Conservation (phyloP, 2,797 vertebrate genomes). For the Anguilla pacifica region DNA sequence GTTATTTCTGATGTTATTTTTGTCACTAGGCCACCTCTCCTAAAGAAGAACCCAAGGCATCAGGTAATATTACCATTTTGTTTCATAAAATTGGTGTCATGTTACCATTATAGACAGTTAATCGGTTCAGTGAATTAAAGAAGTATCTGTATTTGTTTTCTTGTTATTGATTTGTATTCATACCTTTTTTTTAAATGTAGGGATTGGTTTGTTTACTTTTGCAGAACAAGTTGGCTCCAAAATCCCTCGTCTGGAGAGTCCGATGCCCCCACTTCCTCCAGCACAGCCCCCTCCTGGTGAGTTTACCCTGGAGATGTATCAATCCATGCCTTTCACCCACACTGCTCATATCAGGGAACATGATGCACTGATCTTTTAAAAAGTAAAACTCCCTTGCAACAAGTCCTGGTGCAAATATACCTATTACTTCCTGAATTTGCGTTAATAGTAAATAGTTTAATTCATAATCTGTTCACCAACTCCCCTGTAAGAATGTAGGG, state of each 20-base stretch:
- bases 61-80: slow-evolving; percentile 71
- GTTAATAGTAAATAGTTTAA: neutral
- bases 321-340: neutral
- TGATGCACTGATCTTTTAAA: neutral
- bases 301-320: neutral
- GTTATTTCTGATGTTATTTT: neutral
- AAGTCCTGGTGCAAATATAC: neutral
- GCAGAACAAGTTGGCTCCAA: slow-evolving; percentile 89
- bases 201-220: slow-evolving; percentile 48
- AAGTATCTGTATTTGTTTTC: neutral
- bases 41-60: slow-evolving; percentile 89
- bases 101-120: neutral
- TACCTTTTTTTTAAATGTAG: neutral
- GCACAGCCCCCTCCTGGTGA: slow-evolving; percentile 88
- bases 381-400: neutral
- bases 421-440: neutral
- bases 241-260: slow-evolving; percentile 88
- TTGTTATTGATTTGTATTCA: neutral
- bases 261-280: slow-evolving; percentile 87
- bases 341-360: neutral
- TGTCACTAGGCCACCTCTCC: slow-evolving; percentile 81
- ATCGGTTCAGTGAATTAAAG: neutral
- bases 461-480: neutral
- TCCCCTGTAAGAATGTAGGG: neutral
- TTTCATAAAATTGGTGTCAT: neutral